Base-by-base conservation (phyloP, 2,888 invertebrate genomes). In the Phengaris arion region DNA sequence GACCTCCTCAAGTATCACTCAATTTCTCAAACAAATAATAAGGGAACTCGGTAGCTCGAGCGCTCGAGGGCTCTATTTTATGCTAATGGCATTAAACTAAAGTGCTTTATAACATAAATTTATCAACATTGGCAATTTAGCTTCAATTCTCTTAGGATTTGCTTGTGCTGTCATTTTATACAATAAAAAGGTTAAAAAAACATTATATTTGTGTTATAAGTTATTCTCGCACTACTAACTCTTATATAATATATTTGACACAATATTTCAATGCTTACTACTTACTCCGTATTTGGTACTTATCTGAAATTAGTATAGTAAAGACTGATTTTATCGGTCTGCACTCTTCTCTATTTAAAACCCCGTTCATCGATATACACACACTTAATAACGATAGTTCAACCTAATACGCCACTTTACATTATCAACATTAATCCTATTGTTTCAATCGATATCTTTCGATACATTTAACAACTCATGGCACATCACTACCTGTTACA, bases 401-500 rank as follows among this genome's bases (percentile, higher is more conserved):
- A 35, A 35, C 35, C 35, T 4, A 35, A 35, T 35, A 4, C 35
- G 35, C 35, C 8, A 48, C 48, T 48, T 6, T 48, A 48, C 48
- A 48, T 48, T 48, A 48, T 48, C 10, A 52, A 52, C 2, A 9
- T 12, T 52, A 52, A 12, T 35, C 35, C 35, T 35, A 35, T 35
- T 52, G 52, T 10, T 52, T 10, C 9, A 12, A 52, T 52, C 52
- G 12, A 52, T 12, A 52, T 52, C 22, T 35, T 35, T 64, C 45
- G 64, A 45, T 45, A 9, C 22, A 59, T 64, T 13, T 22, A 35
- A 1, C 1, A 59, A 15, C 22, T 46, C 15, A 2, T 9, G 7
- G 54, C 35, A 72, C 72, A 35, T 72, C 72, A 72, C 72, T 72
- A 72, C 15, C 6, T 46, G n/a, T 72, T 54, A 72, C 35, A 72